A percentile compares a stretch with the other conserved stretches of the same genome.
These are phyloP conservation scores for Drosophila koepferae DNA, from an alignment of 2,888 invertebrate species.

Conservation along the genomic window DNA sequence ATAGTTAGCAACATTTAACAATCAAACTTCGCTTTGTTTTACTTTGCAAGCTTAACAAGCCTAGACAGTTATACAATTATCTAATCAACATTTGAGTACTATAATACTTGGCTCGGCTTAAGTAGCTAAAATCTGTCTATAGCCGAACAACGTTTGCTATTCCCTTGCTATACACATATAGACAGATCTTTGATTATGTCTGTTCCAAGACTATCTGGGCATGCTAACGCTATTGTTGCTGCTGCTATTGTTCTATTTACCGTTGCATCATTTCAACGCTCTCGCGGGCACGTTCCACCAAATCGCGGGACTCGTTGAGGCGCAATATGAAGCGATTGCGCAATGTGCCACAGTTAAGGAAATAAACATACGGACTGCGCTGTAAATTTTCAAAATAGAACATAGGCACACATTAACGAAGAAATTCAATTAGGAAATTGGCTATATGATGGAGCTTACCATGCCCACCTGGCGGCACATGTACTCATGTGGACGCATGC, in stretches of 20 bases:
- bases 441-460: constrained; percentile 69
- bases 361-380: constrained; percentile 85
- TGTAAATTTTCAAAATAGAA: constrained; percentile 48
- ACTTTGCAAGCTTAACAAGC: background rate
- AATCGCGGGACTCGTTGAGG: constrained; percentile 84
- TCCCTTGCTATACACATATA: background rate
- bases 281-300: constrained; percentile 85
- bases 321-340: constrained; percentile 85
- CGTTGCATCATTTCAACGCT: constrained; percentile 83
- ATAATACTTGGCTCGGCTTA: background rate
- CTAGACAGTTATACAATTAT: background rate
- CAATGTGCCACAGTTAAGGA: constrained; percentile 85
- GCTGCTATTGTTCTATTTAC: constrained; percentile 60
- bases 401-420: background rate
- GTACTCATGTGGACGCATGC: constrained; percentile 91
- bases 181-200: too few relatives aligned
- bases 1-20: background rate
- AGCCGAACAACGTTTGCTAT: background rate
- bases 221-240: background rate
- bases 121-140: background rate
- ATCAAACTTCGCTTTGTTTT: background rate
- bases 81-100: background rate
- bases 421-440: background rate
- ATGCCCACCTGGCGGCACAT: constrained; percentile 85
- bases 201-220: background rate